Conservation (phyloP, 2,113 vertebrate species). For the Megalops atlanticus region DNA sequence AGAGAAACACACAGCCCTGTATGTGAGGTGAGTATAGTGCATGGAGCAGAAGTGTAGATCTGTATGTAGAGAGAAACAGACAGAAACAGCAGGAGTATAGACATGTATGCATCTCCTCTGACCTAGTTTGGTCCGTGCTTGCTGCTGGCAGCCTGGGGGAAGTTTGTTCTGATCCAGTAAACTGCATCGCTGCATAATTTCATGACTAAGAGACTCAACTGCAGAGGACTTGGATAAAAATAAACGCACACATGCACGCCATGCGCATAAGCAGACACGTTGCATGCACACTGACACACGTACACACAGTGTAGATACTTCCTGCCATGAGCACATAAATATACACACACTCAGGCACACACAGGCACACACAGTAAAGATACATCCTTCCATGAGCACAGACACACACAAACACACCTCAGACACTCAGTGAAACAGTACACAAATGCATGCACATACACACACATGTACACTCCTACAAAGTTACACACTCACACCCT, state of each 20-base stretch:
- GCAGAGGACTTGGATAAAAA: conserved; percentile 58
- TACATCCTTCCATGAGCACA: neutral
- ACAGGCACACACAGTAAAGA: neutral
- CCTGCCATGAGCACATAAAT: too few relatives aligned
- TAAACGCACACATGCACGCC: conserved; percentile 40
- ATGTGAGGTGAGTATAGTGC: too few relatives aligned
- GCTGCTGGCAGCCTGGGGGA: neutral
- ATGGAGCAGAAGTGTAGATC: too few relatives aligned
- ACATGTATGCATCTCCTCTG: neutral
- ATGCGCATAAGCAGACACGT: neutral
- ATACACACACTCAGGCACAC: neutral
- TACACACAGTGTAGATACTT: too few relatives aligned
- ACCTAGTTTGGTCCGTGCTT: conserved; percentile 1
- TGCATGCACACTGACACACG: too few relatives aligned
- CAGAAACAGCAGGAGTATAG: neutral
- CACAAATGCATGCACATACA: too few relatives aligned
- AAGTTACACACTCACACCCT: too few relatives aligned
- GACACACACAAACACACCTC: neutral
- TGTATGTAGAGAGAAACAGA: too few relatives aligned
- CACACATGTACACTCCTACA: neutral
- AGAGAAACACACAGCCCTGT: too few relatives aligned
- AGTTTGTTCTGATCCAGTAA: neutral
- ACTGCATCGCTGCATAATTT: conserved; percentile 37
- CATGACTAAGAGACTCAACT: conserved; percentile 56
- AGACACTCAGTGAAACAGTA: too few relatives aligned